phyloP scores from a whole-genome alignment of 2,888 invertebrate species.

The Aquatica leii region DNA sequence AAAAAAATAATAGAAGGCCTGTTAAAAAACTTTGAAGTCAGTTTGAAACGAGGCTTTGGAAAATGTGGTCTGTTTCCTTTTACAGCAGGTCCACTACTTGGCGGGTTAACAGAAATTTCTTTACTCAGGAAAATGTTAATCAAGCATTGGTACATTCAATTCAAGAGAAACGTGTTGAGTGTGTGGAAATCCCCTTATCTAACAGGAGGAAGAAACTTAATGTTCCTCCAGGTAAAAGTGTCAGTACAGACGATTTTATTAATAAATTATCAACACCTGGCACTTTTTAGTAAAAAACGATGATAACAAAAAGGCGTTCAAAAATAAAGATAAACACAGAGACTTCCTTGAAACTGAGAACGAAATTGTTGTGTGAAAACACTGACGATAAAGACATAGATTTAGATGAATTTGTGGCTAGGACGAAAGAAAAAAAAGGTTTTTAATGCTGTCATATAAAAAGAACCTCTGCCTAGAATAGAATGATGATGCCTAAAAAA shows the following conservation, averaged over 20 bases:
- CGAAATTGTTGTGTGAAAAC: neutral
- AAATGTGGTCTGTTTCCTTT: too few relatives aligned
- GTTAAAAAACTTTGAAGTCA: neutral
- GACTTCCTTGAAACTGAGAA: neutral
- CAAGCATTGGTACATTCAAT: neutral
- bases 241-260: too few relatives aligned
- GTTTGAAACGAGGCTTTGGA: too few relatives aligned
- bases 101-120: neutral
- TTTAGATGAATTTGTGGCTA: slow-evolving; percentile 2
- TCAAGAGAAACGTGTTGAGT: slow-evolving; percentile 1
- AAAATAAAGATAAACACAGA: neutral
- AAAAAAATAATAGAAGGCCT: neutral
- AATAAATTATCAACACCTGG: too few relatives aligned
- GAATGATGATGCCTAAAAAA: too few relatives aligned
- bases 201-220: neutral
- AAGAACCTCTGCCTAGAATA: neutral
- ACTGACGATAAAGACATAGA: neutral
- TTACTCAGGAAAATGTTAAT: neutral
- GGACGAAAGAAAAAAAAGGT: neutral
- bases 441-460: neutral
- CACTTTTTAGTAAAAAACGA: neutral
- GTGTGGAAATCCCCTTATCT: neutral
- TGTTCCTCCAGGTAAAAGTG: neutral
- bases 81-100: neutral
- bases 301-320: neutral